Percentiles rank a stretch among this genome's conserved stretches.
Evolutionary conservation across 2,888 invertebrate genomes (phyloP).

Genomic region (Rapana venosa): DNA sequence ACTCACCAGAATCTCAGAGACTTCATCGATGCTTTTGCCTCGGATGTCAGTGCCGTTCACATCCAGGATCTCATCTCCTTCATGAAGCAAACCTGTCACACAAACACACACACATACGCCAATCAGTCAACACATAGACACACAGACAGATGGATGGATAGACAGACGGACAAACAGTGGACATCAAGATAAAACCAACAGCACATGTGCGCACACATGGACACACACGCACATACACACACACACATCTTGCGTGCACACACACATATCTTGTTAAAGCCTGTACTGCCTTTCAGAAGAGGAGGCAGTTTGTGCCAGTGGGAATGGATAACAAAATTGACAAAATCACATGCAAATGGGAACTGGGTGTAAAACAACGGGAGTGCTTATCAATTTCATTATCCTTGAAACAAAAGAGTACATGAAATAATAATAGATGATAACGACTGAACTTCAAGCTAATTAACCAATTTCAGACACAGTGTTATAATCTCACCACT

Average conservation of each 20-base stretch:
- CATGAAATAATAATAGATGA: no score
- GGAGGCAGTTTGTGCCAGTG: not conserved
- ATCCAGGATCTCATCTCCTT: constrained; percentile 96
- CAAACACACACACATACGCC: not conserved
- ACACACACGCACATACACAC: not conserved
- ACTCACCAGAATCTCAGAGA: constrained; percentile 90
- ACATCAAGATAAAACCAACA: not conserved
- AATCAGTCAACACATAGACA: not conserved
- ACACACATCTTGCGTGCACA: not conserved
- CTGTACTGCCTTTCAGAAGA: no score
- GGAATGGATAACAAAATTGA: not conserved
- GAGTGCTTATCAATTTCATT: not conserved
- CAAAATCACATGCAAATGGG: not conserved
- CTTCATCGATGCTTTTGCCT: constrained; percentile 97
- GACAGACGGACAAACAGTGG: not conserved
- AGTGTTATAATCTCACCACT: constrained; percentile 82
- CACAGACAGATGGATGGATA: not conserved
- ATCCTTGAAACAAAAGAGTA: no score
- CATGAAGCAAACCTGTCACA: constrained; percentile 85
- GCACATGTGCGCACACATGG: not conserved
- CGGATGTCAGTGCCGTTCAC: constrained; percentile 97
- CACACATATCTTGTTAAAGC: not conserved
- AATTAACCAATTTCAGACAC: not conserved
- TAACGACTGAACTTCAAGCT: not conserved
- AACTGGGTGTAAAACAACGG: not conserved